phyloP scores from a whole-genome alignment of 2,888 invertebrate species.

The Lottia scabra region DNA sequence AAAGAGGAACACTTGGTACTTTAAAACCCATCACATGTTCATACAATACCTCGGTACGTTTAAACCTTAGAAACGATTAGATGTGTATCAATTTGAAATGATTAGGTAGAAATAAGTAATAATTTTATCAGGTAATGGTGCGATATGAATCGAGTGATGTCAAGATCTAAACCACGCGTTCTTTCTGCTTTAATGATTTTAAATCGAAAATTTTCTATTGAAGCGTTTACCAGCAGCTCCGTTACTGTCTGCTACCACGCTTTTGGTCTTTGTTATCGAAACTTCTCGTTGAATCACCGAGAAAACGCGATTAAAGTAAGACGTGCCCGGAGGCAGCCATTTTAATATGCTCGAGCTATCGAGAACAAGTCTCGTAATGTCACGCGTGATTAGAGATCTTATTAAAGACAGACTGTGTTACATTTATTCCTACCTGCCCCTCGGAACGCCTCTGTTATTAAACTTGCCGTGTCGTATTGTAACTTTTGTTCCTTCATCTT shows the following conservation, averaged over 20 bases:
- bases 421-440: not conserved
- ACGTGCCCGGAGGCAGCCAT: not conserved
- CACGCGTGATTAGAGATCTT: constrained; percentile 2
- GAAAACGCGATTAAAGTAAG: not conserved
- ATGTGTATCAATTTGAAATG: too few relatives aligned
- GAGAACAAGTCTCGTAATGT: constrained; percentile 3
- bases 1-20: too few relatives aligned
- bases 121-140: not conserved
- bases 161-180: not conserved
- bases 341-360: not conserved
- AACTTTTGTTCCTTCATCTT: too few relatives aligned
- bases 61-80: too few relatives aligned
- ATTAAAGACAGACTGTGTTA: constrained; percentile 2
- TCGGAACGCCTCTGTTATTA: not conserved
- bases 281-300: not conserved
- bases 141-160: not conserved
- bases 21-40: too few relatives aligned
- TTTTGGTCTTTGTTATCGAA: not conserved
- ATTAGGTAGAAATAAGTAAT: too few relatives aligned
- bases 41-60: too few relatives aligned
- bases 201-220: not conserved
- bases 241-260: not conserved
- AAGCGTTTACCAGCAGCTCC: not conserved
- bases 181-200: not conserved
- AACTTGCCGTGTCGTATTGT: not conserved